Conservation (phyloP, 2,113 vertebrate genomes). For the Hemiscyllium ocellatum region DNA sequence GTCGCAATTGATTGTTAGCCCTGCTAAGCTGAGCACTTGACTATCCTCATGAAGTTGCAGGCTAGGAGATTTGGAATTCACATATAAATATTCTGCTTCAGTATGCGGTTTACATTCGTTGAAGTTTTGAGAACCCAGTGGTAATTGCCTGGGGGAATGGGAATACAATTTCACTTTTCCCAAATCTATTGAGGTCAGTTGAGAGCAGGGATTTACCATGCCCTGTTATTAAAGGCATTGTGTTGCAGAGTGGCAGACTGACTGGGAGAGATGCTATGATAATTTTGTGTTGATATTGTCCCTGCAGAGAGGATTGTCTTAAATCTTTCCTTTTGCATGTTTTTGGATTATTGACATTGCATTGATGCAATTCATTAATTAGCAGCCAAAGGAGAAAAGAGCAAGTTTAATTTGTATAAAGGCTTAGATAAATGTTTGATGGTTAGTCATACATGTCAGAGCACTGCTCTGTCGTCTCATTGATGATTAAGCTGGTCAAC, state of each 20-base stretch:
- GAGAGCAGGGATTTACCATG: not conserved
- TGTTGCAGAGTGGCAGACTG: not conserved
- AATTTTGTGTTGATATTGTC: conserved; percentile 2
- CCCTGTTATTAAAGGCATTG: not conserved
- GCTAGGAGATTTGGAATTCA: not conserved
- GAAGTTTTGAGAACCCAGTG: not conserved
- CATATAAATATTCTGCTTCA: not conserved
- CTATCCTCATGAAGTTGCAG: not conserved
- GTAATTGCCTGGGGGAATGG: not conserved
- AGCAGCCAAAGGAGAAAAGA: not conserved
- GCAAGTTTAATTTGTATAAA: not conserved
- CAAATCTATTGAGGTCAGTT: not conserved
- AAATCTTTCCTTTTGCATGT: not conserved
- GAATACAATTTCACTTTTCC: not conserved
- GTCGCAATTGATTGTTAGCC: not conserved
- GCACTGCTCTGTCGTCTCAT: not conserved
- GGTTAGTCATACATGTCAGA: not conserved
- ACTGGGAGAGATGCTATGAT: not conserved
- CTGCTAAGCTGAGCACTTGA: not conserved
- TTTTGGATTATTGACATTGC: not conserved
- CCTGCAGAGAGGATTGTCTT: not conserved
- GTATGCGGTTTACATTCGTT: not conserved
- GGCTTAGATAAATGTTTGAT: not conserved
- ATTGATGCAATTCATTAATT: not conserved
- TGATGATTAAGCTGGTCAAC: not conserved